Evolutionary conservation across 2,797 vertebrate genomes (phyloP), one percentile per base, ranked within the genome.

Genomic region (Galagoides demidoff): DNA sequence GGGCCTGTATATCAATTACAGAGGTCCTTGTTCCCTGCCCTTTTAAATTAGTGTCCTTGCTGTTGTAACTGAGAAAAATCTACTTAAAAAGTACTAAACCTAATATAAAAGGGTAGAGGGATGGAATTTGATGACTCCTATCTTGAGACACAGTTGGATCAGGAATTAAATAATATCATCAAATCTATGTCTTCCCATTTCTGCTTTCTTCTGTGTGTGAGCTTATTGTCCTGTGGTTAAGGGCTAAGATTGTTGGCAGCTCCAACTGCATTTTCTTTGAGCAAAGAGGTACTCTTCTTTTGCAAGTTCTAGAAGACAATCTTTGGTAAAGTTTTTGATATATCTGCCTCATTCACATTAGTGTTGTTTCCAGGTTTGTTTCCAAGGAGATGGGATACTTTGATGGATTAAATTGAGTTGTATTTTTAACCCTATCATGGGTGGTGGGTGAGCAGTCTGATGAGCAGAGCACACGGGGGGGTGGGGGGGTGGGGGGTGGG

Each of bases 11-110:
- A 74, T 63, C 29, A 11, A 55, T 45, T 82, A 1, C n/a, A 59
- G 25, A 94, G n/a, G 68, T 7, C 49, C 2, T 73, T 95, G n/a
- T 94, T 92, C 81, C n/a, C 66, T 66, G 25, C 25, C 14, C 39
- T 89, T 95, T 68, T 31, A 19, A 61, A 64, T 90, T 89, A 71
- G 29, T 83, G 11, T 86, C 94, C 71, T 93, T 96, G 34, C 5
- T 95, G 1, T 77, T 95, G 9, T 82, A 94, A 77, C 57, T 83
- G 68, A 74, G 64, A 92, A 17, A 90, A 89, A 43, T 94, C 7
- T 78, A 49, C 77, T 92, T 94, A 49, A 52, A 93, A 93, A 94
- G n/a, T 95, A 92, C 3, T 64, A 91, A 91, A 88, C 29, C n/a
- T 83, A 83, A 88, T 66, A 64, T 63, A 37, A 85, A 84, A 70